Evolutionary conservation across 1,140 invertebrate genomes (phyloP).

Genomic region (Bombus vancouverensis): DNA sequence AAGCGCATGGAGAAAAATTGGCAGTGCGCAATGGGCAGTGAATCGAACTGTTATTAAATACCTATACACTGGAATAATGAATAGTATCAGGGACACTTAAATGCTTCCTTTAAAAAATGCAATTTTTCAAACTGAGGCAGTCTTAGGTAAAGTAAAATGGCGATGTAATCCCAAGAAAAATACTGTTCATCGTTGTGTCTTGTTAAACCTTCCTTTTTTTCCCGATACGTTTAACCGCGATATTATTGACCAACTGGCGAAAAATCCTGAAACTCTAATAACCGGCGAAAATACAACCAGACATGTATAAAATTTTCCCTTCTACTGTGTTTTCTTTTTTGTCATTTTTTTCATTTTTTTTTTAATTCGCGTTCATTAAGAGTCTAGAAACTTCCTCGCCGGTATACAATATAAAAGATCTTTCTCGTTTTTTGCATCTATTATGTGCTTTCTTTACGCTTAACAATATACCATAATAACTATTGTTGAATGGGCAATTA

Average conservation of each 20-base stretch:
- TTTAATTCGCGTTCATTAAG: conserved; percentile 16
- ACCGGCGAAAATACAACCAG: conserved; percentile 25
- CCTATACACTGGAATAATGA: conserved; percentile 25
- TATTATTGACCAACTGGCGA: conserved; percentile 12
- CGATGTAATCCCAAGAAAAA: conserved; percentile 45
- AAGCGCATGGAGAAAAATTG: conserved; percentile 61
- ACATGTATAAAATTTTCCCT: conserved; percentile 42
- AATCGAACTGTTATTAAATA: conserved; percentile 50
- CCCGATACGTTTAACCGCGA: conserved; percentile 27
- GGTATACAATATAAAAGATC: conserved; percentile 42
- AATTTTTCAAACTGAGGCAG: conserved; percentile 49
- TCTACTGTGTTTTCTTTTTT: not conserved
- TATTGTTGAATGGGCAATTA: conserved; percentile 50
- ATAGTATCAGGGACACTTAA: conserved; percentile 6
- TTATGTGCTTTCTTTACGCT: conserved; percentile 22
- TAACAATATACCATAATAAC: conserved; percentile 59
- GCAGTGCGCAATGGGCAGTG: conserved; percentile 62
- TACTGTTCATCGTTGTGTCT: conserved; percentile 58
- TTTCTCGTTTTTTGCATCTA: conserved; percentile 37
- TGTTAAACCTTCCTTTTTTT: conserved; percentile 5
- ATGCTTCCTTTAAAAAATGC: conserved; percentile 49
- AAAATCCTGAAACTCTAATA: conserved; percentile 16
- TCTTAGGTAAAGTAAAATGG: conserved; percentile 59
- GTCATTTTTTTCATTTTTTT: not conserved
- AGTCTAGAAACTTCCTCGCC: conserved; percentile 25